Evolutionary conservation across 2,113 vertebrate genomes (phyloP), one percentile per base, ranked within the genome.

Genomic region (Oxyura jamaicensis): DNA sequence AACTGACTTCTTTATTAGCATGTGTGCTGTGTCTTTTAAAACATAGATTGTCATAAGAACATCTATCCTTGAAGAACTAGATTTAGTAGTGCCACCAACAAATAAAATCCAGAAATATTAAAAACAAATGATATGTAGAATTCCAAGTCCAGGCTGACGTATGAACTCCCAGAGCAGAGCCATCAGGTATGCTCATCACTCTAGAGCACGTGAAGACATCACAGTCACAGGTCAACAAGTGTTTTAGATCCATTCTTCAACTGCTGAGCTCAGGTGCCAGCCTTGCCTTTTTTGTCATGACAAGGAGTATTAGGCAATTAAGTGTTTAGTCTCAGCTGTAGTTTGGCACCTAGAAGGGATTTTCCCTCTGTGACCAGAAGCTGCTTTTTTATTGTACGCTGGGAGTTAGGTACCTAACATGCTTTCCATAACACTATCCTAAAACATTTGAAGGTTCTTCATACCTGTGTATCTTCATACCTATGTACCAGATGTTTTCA

Each of bases 211-310:
- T 1, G 29, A n/a, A 83, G 63, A 11, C 15, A 14, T 33, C 11
- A 0, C 72, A 42, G 53, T 13, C 12, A 9, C 0, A 1, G 46
- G 23, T n/a, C 68, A 39, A 1, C 13, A 13, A 9, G 26, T 15
- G 13, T 62, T 80, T 36, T 22, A 55, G 50, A 77, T 42, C 13
- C 1, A 0, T 10, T 59, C 50, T 11, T 36, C 36, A 17, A 13
- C 22, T 83, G 59, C 59, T 35, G n/a, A 93, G 60, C 78, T 73
- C 58, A 11, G 16, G 13, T 16, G 13, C 26, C 56, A 86, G 56
- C 46, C 50, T 74, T 50, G 55, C 8, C 46, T 42, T 35, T 62
- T 23, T 39, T 25, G 41, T 55, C 59, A 26, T 14, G 84, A 50
- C 21, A 29, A 50, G 48, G 48, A 25, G 23, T 46, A 12, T 56